These are phyloP conservation scores for Azemiops feae DNA, from an alignment of 2,113 vertebrate genomes.

Conservation along the genomic window DNA sequence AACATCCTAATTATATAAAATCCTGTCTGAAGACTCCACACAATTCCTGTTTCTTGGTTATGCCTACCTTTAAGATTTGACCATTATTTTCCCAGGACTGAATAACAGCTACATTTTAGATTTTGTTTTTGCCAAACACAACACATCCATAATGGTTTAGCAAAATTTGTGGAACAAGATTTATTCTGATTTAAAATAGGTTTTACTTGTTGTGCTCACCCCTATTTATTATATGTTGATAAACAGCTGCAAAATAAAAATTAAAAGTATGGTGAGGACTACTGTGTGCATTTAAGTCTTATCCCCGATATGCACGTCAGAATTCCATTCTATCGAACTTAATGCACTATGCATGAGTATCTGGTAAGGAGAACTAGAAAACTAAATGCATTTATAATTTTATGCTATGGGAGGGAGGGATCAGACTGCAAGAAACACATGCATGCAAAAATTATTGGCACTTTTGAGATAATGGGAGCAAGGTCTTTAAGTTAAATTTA, in stretches of 20 bases:
- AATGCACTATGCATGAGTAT: neutral
- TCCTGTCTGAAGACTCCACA: neutral
- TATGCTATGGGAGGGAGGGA: no score
- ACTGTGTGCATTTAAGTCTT: neutral
- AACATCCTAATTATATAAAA: neutral
- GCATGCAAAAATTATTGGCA: neutral
- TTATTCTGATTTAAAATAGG: neutral
- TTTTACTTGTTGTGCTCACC: neutral
- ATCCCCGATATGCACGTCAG: neutral
- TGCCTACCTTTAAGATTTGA: neutral
- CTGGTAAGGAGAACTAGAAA: neutral
- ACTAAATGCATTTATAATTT: neutral
- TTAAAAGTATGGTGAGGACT: neutral
- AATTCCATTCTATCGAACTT: neutral
- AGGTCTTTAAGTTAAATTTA: neutral
- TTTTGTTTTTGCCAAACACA: neutral
- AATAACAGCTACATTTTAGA: neutral
- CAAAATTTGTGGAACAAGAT: neutral
- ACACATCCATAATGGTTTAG: neutral
- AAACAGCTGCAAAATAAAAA: neutral
- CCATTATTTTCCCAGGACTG: neutral
- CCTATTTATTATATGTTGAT: neutral
- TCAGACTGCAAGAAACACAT: no score
- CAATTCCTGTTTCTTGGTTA: neutral
- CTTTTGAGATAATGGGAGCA: neutral